Evolutionary conservation across 1,140 invertebrate genomes (phyloP), one percentile per base, ranked within the genome.

Genomic region (Lepidurus packardi): DNA sequence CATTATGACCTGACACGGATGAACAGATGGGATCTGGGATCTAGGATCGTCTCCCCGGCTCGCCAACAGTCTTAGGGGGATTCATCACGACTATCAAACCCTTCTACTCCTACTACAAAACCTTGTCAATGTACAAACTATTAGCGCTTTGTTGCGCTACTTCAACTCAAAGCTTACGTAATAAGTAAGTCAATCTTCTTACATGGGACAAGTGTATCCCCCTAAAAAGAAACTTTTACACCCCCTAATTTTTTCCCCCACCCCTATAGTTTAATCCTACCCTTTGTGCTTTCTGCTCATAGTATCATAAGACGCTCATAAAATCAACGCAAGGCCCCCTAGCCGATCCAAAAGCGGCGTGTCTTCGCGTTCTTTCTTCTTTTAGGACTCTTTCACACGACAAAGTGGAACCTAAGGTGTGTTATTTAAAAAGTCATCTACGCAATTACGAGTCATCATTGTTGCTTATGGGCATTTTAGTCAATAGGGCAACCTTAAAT

Each of bases 1-100:
- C 53, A 65, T 65, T 65, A 65, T 65, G 53, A 65, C 53, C 53
- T 65, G n/a, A 65, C 53, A 65, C 53, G 53, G 53, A 65, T 65
- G 53, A 65, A 16, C 53, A 65, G 53, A 65, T 65, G n/a, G 53
- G 53, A 65, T 65, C 53, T 65, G n/a, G 53, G 53, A 65, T 65
- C 53, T 34, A 34, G 34, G 34, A 34, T 34, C 34, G 34, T 34
- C 16, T 65, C 53, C 8, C 53, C 21, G 16, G 53, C 53, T 65
- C 53, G 53, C 53, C 21, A 21, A 65, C 21, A 65, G 34, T 65
- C 53, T 65, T 65, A 4, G n/a, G 53, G 53, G 53, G 53, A 65
- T 65, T 65, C 53, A 65, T 65, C 53, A 65, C 53, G 53, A 65
- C 53, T 65, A 65, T 65, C 53, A 65, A 65, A 65, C 53, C 53